Conservation (phyloP, 2,797 vertebrate genomes). For the Chelon auratus region DNA sequence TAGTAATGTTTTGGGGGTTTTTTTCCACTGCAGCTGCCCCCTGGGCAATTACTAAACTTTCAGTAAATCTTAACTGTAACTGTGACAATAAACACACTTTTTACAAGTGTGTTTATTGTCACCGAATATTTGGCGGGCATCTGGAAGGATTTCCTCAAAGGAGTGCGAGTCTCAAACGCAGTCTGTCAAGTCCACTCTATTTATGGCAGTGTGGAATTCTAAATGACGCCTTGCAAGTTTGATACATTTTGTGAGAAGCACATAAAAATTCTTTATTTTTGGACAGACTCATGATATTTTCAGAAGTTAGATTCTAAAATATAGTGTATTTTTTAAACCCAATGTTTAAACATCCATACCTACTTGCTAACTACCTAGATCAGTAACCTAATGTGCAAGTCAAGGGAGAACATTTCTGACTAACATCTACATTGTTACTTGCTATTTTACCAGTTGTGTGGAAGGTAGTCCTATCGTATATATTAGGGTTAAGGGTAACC, state of each 20-base stretch:
- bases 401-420: no score
- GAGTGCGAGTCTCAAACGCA: not conserved
- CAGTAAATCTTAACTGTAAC: not conserved
- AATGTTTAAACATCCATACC: not conserved
- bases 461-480: no score
- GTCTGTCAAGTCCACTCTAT: not conserved
- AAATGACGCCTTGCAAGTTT: not conserved
- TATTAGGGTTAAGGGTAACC: no score
- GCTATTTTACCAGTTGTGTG: no score
- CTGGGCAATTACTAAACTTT: not conserved
- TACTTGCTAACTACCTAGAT: not conserved
- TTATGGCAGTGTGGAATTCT: not conserved
- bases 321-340: no score
- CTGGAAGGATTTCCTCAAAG: not conserved
- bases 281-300: no score
- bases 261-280: not conserved
- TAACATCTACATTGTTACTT: no score
- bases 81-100: not conserved
- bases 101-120: not conserved
- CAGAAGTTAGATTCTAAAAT: no score
- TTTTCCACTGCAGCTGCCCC: not conserved
- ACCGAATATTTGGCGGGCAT: not conserved
- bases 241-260: not conserved
- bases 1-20: slow-evolving; percentile 8
- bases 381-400: not conserved